Base-by-base conservation (phyloP, 2,888 invertebrate species). In the Apamea epomidion region DNA sequence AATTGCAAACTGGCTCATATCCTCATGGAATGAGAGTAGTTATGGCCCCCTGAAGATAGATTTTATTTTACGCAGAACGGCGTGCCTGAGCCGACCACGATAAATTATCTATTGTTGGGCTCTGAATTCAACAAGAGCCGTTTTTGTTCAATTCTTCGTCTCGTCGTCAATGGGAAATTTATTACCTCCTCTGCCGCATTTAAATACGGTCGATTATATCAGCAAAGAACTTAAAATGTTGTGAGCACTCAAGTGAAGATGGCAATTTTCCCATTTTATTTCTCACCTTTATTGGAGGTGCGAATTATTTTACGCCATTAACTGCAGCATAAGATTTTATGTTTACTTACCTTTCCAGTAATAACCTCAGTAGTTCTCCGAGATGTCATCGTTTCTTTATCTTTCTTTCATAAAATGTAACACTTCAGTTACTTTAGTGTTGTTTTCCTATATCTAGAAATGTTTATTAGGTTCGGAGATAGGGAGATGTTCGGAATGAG, bases 81-180 rank as follows among this genome's bases (percentile, higher is more conserved):
- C 88, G 87, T 89, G 92, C 92, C 93, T 94, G 92, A 92, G 92
- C 92, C 93, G 93, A 93, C 95, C 94, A 94, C 96, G 94, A 97
- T 97, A 96, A 96, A 96, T 96, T 96, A 95, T 95, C 96, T 94
- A 96, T 96, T 97, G 96, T 96, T 94, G 93, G 92, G 91, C 91
- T 89, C 90, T 93, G 94, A 95, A 95, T 96, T 95, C 95, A 95
- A 95, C 95, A 95, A 94, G 95, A 95, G 92, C 93, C 94, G 95
- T 96, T 97, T 97, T 96, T 96, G 96, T 97, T 96, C 96, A 95
- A 96, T 96, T 96, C 96, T 96, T 96, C 95, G 95, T 94, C 94
- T 95, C 93, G 94, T 95, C 95, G 95, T 96, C 96, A 96, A 96
- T 96, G 94, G 95, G 90, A 95, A 96, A 97, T 96, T 96, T 96